Evolutionary conservation across 2,888 invertebrate species (phyloP), one percentile per base, ranked within the genome.

Genomic region (Drosophila stalkeri): DNA sequence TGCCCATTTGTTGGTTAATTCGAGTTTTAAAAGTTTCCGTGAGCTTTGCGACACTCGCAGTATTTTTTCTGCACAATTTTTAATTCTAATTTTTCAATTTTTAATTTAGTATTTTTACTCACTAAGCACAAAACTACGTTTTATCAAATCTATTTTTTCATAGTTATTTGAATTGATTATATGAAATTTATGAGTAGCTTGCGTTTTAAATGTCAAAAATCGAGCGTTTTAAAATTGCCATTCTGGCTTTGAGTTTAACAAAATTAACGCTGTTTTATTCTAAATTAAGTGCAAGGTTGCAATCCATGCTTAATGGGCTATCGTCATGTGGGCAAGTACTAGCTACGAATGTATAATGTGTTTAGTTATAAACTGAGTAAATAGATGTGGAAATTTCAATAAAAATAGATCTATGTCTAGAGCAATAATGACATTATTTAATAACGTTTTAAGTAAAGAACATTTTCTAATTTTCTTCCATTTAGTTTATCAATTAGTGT

Each of bases 241-340:
- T 67, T 49, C 9, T 14, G 27, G 18, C 16, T 66, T 16, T 12
- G 20, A 23, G 1, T 35, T 67, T 51, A 23, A 11, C 12, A 41
- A 43, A 43, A 35, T 20, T 20, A 5, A 4, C 3, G 23, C 20
- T 54, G 6, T 27, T 46, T 47, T 18, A 18, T n/a, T 9, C 43
- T 6, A 8, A 7, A 39, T 37, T 43, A 20, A 35, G n/a, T n/a
- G 39, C 7, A 35, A 59, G 35, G 37, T 49, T 27, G 43, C 43
- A 16, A 57, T 54, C n/a, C 43, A 37, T 43, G n/a, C 4, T 57
- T 63, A 47, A 20, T 39, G 47, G 59, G 43, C n/a, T 12, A 35
- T 39, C 47, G 59, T 61, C 44, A 44, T 57, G 33, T 65, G 55
- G 71, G 57, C 46, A 44, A 69, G 57, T 52, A 63, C 20, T 16